Evolutionary conservation across 2,888 invertebrate genomes (phyloP), one percentile per base, ranked within the genome.

Genomic region (Dichetophora obliterata): DNA sequence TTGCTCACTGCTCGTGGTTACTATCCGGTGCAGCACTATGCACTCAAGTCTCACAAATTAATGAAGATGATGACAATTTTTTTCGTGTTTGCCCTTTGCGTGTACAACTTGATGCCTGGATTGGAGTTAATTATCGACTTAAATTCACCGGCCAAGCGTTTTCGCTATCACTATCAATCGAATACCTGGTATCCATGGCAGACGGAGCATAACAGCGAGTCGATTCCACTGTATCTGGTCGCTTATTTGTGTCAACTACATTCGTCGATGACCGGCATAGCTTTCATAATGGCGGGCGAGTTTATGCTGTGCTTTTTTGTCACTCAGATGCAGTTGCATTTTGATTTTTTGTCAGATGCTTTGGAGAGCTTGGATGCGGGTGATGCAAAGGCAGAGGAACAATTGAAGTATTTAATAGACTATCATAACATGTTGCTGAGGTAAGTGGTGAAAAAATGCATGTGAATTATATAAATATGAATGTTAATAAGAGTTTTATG

Each of bases 151-250:
- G 78, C 79, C 0, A 14, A 76, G 8, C 61, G 79, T 0, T 72
- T 85, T 5, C 77, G 66, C 14, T 85, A 81, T 75, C 84, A 81
- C 34, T 82, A 80, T 31, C 87, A 87, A 77, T 85, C 86, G 59
- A 83, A 84, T 66, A 86, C 87, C 16, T 87, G 88, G 88, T 88
- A 87, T 80, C 88, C 88, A 0, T 87, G 88, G 87, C 82, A 81
- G 6, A 77, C 80, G 34, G 54, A 75, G 16, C 75, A 77, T 4
- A 79, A 80, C 2, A 61, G 75, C 1, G 71, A 73, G n/a, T 82
- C 85, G 0, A 16, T 70, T 5, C 2, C 73, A 0, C 76, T 79
- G 61, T 86, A 82, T 75, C 8, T 68, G 0, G 61, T 72, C n/a
- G 80, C 80, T 2, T 86, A 85, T 31, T 4, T 80, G 0, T 84